phyloP scores from a whole-genome alignment of 2,888 invertebrate genomes.

The Tetranychus piercei region DNA sequence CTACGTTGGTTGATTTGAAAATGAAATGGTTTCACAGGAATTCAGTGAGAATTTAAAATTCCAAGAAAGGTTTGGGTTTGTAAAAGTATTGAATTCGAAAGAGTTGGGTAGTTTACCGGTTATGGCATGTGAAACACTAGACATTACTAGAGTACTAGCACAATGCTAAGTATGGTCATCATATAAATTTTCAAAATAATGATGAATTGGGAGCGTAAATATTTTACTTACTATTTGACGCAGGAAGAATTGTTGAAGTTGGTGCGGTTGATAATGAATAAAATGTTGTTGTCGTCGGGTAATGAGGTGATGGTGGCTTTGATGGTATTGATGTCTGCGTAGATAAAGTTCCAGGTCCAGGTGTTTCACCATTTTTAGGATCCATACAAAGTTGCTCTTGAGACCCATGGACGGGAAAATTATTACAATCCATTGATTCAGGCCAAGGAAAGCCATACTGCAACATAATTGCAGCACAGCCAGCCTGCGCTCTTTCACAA shows the following conservation, averaged over 20 bases:
- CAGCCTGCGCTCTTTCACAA: slow-evolving; percentile 62
- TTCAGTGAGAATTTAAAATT: too few relatives aligned
- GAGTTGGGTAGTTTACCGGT: too few relatives aligned
- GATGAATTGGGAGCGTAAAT: background rate
- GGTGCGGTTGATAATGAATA: background rate
- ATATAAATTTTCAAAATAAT: background rate
- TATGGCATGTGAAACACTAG: too few relatives aligned
- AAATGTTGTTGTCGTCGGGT: background rate
- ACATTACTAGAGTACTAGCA: too few relatives aligned
- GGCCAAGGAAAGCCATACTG: slow-evolving; percentile 81
- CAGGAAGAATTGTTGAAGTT: background rate
- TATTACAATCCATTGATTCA: slow-evolving; percentile 84
- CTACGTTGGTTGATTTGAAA: too few relatives aligned
- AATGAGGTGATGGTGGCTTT: background rate
- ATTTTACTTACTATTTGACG: background rate
- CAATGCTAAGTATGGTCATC: too few relatives aligned
- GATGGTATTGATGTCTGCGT: background rate
- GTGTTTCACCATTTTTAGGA: slow-evolving; percentile 37
- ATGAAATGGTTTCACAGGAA: too few relatives aligned
- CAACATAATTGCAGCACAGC: slow-evolving; percentile 91
- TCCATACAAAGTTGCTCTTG: slow-evolving; percentile 73
- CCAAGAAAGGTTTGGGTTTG: too few relatives aligned
- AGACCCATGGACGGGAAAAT: slow-evolving; percentile 55
- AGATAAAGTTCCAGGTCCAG: background rate
- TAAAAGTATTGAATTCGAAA: too few relatives aligned